These are phyloP conservation scores for Macrotus californicus DNA, from an alignment of 2,113 vertebrate species.

Conservation along the genomic window DNA sequence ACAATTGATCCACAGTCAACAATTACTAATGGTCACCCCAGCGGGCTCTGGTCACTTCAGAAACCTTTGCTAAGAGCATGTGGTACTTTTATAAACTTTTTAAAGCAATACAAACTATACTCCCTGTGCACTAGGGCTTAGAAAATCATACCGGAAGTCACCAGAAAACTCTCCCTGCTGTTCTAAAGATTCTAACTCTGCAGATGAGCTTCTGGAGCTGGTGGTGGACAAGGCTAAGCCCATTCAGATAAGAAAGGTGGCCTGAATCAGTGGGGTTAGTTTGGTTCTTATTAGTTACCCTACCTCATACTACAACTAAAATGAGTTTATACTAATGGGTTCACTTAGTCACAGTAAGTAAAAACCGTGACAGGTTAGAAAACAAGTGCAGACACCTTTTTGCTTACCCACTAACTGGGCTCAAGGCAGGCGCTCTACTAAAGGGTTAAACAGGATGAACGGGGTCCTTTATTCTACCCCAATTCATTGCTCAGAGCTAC, in stretches of 20 bases:
- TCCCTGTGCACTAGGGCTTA: not conserved
- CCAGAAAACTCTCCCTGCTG: not conserved
- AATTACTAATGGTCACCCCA: not conserved
- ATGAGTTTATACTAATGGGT: not conserved
- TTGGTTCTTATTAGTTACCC: not conserved
- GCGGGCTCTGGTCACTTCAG: not conserved
- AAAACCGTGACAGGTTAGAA: not conserved
- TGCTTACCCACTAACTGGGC: not conserved
- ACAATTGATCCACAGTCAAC: not conserved
- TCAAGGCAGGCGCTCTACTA: not conserved
- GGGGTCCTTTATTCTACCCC: slow-evolving; percentile 26
- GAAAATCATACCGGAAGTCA: not conserved
- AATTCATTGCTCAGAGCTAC: slow-evolving; percentile 1
- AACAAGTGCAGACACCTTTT: not conserved
- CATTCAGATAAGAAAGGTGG: not conserved
- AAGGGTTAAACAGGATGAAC: not conserved
- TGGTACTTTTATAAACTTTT: not conserved
- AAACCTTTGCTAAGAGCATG: not conserved
- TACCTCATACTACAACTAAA: not conserved
- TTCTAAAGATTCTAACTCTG: not conserved
- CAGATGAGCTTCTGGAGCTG: not conserved
- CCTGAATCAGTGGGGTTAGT: not conserved
- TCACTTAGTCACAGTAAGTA: not conserved
- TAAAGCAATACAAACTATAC: not conserved
- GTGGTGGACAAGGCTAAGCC: not conserved